These are phyloP conservation scores for Mythimna lalbum DNA, from an alignment of 2,888 invertebrate species.

Conservation along the genomic window DNA sequence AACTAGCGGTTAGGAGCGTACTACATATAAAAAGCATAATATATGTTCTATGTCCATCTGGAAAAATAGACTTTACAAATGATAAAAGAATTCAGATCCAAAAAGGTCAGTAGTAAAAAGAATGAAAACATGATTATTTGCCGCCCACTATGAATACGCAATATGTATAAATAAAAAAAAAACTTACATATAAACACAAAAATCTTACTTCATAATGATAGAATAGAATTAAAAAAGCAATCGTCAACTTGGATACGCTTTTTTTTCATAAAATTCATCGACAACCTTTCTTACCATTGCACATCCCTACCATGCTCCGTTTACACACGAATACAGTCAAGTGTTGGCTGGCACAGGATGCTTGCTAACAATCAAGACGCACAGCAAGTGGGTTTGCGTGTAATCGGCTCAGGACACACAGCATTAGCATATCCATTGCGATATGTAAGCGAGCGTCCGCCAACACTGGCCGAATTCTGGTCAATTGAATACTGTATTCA, in stretches of 20 bases:
- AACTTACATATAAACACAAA: no score
- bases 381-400: conserved; percentile 79
- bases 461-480: conserved; percentile 50
- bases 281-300: no score
- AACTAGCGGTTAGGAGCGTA: no score
- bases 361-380: conserved; percentile 73
- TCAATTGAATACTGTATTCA: conserved; percentile 71
- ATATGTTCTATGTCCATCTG: no score
- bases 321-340: conserved; percentile 52
- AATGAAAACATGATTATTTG: no score
- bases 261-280: background rate
- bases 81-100: no score
- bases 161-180: no score
- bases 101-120: no score
- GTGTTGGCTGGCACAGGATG: conserved; percentile 56
- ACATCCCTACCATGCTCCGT: conserved; percentile 33
- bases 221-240: background rate
- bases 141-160: no score
- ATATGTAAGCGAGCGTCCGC: conserved; percentile 68
- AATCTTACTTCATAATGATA: no score
- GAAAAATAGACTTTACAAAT: no score
- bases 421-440: conserved; percentile 79
- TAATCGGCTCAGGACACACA: conserved; percentile 79
- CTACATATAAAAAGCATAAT: no score
- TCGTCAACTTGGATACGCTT: background rate